Evolutionary conservation across 1,140 invertebrate genomes (phyloP).

Genomic region (Zeugodacus cucurbitae): DNA sequence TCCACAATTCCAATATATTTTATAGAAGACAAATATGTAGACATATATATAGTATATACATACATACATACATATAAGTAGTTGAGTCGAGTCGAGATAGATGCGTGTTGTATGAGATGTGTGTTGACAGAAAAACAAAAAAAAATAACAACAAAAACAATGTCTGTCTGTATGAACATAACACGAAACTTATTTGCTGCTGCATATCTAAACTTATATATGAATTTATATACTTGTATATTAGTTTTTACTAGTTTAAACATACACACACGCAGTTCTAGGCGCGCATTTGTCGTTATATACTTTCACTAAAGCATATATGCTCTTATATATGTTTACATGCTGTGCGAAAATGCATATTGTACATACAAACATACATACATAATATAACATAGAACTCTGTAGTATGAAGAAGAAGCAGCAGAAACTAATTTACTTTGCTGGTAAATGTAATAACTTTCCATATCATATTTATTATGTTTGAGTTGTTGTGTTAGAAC

Average conservation of each 20-base stretch:
- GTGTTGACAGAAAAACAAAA: background rate
- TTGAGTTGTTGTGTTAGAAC: background rate
- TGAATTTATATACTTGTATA: background rate
- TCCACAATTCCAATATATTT: too few relatives aligned
- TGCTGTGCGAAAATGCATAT: background rate
- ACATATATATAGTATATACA: background rate
- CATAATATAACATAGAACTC: background rate
- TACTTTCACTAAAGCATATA: background rate
- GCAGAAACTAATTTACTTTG: background rate
- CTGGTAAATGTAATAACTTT: background rate
- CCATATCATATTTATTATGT: background rate
- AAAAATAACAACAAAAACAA: background rate
- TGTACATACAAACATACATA: background rate
- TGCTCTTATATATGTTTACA: background rate
- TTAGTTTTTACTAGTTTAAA: conserved; percentile 23
- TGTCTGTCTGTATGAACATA: too few relatives aligned
- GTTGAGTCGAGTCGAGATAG: too few relatives aligned
- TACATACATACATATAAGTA: background rate
- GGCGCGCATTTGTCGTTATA: background rate
- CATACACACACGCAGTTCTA: background rate
- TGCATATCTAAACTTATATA: conserved; percentile 4
- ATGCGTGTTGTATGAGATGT: too few relatives aligned
- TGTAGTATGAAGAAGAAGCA: background rate
- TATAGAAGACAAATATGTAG: background rate
- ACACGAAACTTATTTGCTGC: background rate